phyloP scores from a whole-genome alignment of 37 sponge, comb jelly and placozoan species.

The Ianthella basta region DNA sequence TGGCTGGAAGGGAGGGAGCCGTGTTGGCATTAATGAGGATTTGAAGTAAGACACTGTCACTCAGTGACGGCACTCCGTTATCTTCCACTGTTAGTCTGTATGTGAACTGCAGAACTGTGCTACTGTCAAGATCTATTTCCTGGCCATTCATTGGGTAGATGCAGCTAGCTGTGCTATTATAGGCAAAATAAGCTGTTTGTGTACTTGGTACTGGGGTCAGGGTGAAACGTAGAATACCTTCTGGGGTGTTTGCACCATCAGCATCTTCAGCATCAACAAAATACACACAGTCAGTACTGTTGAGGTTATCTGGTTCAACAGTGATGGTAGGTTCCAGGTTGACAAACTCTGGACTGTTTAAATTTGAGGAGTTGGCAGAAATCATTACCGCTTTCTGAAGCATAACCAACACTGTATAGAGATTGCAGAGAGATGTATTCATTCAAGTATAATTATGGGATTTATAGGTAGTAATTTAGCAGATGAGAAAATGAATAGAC shows the following conservation, averaged over 20 bases:
- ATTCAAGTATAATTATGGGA: no score
- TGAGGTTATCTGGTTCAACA: slow-evolving; percentile 35
- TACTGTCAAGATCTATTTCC: background rate
- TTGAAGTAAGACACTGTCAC: background rate
- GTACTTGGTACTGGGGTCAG: background rate
- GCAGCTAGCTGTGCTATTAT: background rate
- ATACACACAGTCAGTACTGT: slow-evolving; percentile 33
- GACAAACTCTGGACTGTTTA: slow-evolving; percentile 51
- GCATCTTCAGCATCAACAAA: slow-evolving; percentile 54
- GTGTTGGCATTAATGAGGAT: slow-evolving; percentile 11
- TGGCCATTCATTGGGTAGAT: background rate
- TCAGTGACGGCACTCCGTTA: slow-evolving; percentile 4
- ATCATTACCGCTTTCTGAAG: slow-evolving; percentile 17
- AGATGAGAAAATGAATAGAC: no score
- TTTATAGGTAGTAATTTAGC: no score
- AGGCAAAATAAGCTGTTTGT: background rate
- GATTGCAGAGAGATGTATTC: no score
- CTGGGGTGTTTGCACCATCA: slow-evolving; percentile 47
- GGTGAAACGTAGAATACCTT: slow-evolving; percentile 60
- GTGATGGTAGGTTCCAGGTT: background rate
- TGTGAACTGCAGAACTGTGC: background rate
- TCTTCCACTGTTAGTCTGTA: slow-evolving; percentile 8
- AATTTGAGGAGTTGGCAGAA: slow-evolving; percentile 41
- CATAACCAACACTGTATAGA: no score
- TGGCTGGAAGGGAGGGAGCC: background rate